Evolutionary conservation across 2,888 invertebrate genomes (phyloP), one percentile per base, ranked within the genome.

Genomic region (Oscheius onirici): DNA sequence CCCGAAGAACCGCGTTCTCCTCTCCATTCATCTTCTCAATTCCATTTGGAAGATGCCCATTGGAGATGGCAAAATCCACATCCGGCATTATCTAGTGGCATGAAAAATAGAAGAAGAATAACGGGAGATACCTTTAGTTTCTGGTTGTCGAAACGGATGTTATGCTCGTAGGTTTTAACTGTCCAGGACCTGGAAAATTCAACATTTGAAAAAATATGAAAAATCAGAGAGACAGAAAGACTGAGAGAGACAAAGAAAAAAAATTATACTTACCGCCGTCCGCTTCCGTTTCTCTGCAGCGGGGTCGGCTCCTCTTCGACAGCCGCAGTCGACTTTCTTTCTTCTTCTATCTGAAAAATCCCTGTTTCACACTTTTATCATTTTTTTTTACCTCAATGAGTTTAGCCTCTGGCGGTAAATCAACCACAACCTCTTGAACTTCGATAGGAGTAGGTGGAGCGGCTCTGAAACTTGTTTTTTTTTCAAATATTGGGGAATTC

Each of bases 21-120:
- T 81, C 80, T 17, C 73, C 75, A 24, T 73, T 73, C 55, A 74
- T 52, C 72, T 75, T 78, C 52, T 78, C 78, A 34, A 74, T 70
- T 58, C 70, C 73, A 49, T 65, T 69, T 6, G 54, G 20, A 11
- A 73, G 67, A 49, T 73, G 71, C 15, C 63, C 74, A 41, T 70
- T 70, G 15, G 63, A n/a, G 22, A 55, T 40, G 17, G 57, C 34
- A 44, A 60, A 41, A 34, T 74, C 74, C 67, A 75, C 57, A 44
- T 74, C 74, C 65, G 74, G 73, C 72, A 76, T 76, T 34, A 34
- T 34, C 34, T 34, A 34, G 8, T 6, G 34, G 34, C 3, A 6
- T 34, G 34, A 8, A 6, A 34, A 34, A 34, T 6, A 6, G 5
- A 8, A 34, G 3, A 34, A 0, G 0, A 34, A 34, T 34, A 34